Conservation (phyloP, 1,140 invertebrate species). For the Linepithema humile region DNA sequence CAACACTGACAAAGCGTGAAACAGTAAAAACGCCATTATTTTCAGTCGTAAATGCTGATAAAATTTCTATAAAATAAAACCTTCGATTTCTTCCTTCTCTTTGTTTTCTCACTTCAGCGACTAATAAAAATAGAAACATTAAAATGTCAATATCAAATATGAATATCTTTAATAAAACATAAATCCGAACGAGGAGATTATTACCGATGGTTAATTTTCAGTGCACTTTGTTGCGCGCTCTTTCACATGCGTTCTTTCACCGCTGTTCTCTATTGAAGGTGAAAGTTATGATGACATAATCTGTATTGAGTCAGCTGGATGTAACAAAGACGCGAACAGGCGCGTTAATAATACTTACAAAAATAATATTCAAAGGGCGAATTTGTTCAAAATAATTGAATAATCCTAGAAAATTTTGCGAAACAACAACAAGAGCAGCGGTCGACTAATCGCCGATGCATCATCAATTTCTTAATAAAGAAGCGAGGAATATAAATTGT, state of each 20-base stretch:
- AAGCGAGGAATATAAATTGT: not conserved
- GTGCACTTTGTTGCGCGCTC: not conserved
- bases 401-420: not conserved
- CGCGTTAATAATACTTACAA: not conserved
- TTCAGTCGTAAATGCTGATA: not conserved
- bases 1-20: not conserved
- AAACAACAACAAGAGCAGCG: too few species aligned
- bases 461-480: conserved; percentile 10
- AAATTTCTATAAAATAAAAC: not conserved
- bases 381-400: not conserved
- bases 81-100: not conserved
- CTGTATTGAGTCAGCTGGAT: conserved; percentile 6
- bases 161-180: not conserved
- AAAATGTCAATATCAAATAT: not conserved
- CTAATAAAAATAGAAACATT: not conserved
- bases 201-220: not conserved
- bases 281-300: conserved; percentile 49
- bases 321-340: not conserved
- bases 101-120: not conserved
- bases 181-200: not conserved
- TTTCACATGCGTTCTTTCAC: conserved; percentile 3
- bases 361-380: too few species aligned
- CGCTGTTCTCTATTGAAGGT: not conserved
- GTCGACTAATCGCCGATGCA: too few species aligned
- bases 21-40: too few species aligned